Conservation (phyloP, 1,140 invertebrate genomes). For the Reticulitermes speratus region DNA sequence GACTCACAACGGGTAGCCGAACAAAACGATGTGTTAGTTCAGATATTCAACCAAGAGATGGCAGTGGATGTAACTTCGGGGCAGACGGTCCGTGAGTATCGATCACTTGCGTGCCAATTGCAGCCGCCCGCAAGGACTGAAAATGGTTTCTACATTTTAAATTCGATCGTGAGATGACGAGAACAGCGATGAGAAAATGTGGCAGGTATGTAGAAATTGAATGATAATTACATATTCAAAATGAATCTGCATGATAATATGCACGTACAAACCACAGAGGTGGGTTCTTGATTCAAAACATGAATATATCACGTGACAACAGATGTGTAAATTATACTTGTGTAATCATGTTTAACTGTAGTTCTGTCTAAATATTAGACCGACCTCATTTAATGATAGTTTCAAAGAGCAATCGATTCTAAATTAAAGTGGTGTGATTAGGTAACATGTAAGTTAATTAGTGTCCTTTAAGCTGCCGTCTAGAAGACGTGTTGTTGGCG, state of each 20-base stretch:
- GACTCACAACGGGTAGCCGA: background rate
- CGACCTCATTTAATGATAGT: too few species aligned
- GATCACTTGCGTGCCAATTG: background rate
- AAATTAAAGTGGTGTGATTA: too few species aligned
- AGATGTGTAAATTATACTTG: too few species aligned
- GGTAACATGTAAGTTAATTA: too few species aligned
- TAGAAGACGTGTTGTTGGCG: too few species aligned
- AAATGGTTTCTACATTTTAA: background rate
- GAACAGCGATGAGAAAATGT: background rate
- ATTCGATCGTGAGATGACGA: background rate
- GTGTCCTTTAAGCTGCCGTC: too few species aligned
- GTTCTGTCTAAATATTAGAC: too few species aligned
- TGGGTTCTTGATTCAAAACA: background rate
- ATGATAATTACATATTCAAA: background rate
- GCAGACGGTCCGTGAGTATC: background rate
- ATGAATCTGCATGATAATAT: background rate
- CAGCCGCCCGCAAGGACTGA: background rate
- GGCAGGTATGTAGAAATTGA: background rate
- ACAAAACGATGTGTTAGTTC: background rate
- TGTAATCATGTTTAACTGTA: too few species aligned
- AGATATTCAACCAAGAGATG: background rate
- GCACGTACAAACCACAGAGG: background rate
- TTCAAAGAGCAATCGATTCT: too few species aligned
- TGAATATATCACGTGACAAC: background rate
- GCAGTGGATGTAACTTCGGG: background rate